Evolutionary conservation across 1,140 invertebrate species (phyloP).

Genomic region (Diorhabda carinulata): DNA sequence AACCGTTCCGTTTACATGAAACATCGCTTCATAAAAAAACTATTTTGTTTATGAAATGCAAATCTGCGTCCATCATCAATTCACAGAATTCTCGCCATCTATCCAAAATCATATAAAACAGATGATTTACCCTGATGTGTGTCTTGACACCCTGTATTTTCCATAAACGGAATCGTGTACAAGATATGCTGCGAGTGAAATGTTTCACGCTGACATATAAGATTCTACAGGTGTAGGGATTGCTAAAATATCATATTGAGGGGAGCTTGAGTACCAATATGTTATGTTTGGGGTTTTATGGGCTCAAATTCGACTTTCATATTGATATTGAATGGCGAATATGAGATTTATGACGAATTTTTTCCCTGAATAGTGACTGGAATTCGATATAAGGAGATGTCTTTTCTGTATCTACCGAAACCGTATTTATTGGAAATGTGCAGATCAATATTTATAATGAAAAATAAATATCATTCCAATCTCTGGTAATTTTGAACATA

Average conservation of each 20-base stretch:
- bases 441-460: too few species aligned
- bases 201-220: slow-evolving; percentile 22
- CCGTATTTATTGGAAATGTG: too few species aligned
- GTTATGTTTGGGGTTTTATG: slow-evolving; percentile 38
- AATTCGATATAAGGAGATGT: slow-evolving; percentile 12
- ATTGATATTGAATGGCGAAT: slow-evolving; percentile 22
- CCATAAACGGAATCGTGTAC: slow-evolving; percentile 1
- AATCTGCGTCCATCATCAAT: too few species aligned
- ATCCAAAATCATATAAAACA: too few species aligned
- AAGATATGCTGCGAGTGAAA: neutral
- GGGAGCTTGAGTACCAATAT: slow-evolving; percentile 38
- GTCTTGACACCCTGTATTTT: neutral
- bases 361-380: neutral
- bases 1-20: too few species aligned
- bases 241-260: slow-evolving; percentile 42
- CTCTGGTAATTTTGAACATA: too few species aligned
- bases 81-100: too few species aligned
- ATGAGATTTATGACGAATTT: slow-evolving; percentile 24
- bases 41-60: too few species aligned
- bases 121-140: too few species aligned
- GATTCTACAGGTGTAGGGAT: slow-evolving; percentile 42
- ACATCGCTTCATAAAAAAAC: too few species aligned
- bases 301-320: slow-evolving; percentile 22
- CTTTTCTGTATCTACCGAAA: too few species aligned
- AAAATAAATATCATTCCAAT: too few species aligned